Base-by-base conservation (phyloP, 2,888 invertebrate species). In the Apamea sordens region DNA sequence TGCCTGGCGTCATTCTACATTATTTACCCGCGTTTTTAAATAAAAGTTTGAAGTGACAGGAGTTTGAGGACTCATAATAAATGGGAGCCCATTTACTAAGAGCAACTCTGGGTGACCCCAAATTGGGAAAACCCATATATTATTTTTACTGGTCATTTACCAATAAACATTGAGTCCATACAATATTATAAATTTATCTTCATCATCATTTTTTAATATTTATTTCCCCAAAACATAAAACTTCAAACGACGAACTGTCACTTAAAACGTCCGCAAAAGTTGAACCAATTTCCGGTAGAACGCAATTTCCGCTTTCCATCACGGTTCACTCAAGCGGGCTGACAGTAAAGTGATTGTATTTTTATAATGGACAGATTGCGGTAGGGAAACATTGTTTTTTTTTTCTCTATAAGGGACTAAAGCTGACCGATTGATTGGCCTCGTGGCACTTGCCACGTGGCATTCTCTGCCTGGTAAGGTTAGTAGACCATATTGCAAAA, bases 221-320 rank as follows among this genome's bases (percentile, higher is more conserved):
- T 47, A n/a, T 73, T 32, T 67, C 47, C 11, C 13, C 2, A 3
- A 41, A 61, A 53, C 7, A 61, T 44, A 28, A 28, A 59, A 77
- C 61, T 68, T 77, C 18, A 65, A 77, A 82, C 64, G 81, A 63
- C 13, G 61, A 63, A 18, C 36, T 77, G 71, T 81, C 73, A 81
- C 74, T 77, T 74, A 63, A 63, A 78, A 82, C 41, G 79, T 32
- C 72, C 10, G n/a, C 69, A 73, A 59, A 72, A 44, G 41, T 28
- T 75, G 72, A 70, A 77, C 70, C 53, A 76, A 80, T 78, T 80
- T 83, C 87, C 76, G 41, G 44, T 50, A 36, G 65, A 67, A 61
- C 64, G 18, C 56, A 83, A 86, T 85, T 85, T 86, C 86, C 86
- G 79, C 76, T 73, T 82, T 82, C 76, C 53, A 77, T 84, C 68